These are phyloP conservation scores for Amphiura filiformis DNA, from an alignment of 35 echinoderm and acorn worm genomes.

Conservation along the genomic window DNA sequence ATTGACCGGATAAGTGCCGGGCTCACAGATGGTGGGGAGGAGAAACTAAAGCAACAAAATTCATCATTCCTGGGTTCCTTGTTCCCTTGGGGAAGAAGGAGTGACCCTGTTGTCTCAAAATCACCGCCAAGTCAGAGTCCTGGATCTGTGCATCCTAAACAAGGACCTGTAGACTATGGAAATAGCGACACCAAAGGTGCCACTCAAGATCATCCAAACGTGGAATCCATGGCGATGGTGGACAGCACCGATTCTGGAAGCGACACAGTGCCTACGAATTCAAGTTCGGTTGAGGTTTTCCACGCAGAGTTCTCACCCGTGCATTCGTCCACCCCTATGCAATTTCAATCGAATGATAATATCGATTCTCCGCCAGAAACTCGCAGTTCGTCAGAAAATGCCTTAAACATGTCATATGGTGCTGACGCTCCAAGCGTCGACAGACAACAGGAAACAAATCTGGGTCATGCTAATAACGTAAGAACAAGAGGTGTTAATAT, in stretches of 20 bases:
- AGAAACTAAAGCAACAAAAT: constrained; percentile 6
- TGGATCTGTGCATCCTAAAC: not conserved
- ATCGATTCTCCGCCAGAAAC: not conserved
- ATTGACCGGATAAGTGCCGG: not conserved
- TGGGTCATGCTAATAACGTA: not conserved
- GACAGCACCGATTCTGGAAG: constrained; percentile 35
- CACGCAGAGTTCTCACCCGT: constrained; percentile 43
- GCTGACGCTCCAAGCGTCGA: not conserved
- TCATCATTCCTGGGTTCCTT: constrained; percentile 65
- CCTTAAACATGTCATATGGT: not conserved
- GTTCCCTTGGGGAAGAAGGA: constrained; percentile 56
- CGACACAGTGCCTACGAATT: not conserved
- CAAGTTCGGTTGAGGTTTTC: constrained; percentile 27
- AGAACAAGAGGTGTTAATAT: not conserved
- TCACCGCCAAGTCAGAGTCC: not conserved
- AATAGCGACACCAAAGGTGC: not conserved
- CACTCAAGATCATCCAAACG: no score
- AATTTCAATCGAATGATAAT: not conserved
- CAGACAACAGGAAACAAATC: no score
- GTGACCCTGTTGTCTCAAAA: not conserved
- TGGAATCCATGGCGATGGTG: not conserved
- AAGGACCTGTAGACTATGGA: not conserved
- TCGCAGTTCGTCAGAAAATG: not conserved
- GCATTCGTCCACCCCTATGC: constrained; percentile 32
- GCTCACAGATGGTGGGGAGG: not conserved